Evolutionary conservation across 2,113 vertebrate species (phyloP), one percentile per base, ranked within the genome.

Genomic region (Asarcornis scutulata): DNA sequence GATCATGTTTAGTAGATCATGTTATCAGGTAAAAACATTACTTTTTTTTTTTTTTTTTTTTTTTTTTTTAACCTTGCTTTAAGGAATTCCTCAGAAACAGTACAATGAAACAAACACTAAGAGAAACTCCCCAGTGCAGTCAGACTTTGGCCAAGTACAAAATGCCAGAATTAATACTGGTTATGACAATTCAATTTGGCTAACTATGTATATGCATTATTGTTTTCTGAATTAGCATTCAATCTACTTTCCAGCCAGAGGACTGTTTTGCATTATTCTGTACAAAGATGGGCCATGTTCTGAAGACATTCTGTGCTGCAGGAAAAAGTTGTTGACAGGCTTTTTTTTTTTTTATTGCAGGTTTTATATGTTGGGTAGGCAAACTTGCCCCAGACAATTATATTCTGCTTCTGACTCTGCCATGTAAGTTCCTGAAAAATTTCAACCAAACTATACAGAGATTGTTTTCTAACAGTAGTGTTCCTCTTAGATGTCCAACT

Each of bases 401-500:
- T 16, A 72, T 32, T 14, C 52, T 63, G 46, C 46, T 75, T 74
- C 74, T 91, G 56, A n/a, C 17, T 82, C 60, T 85, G 42, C 36
- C 40, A 40, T 13, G 10, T 23, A 56, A 79, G 14, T 27, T 75
- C 48, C 53, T 9, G 0, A 40, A 55, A 52, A n/a, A 42, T 10
- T 53, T 40, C 53, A 82, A 38, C 7, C 9, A 12, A 72, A 69
- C 26, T 72, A 13, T 8, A 11, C 6, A 34, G 31, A 27, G 11
- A 38, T 17, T 14, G 74, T 85, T 64, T 76, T 42, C n/a, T 63
- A 36, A 55, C 9, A 62, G 64, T 6, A 50, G 9, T 9, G 27
- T 11, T 78, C 56, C n/a, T 84, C 27, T 68, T 59, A 63, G 0
- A 2, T 0, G 0, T 32, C 23, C 74, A 87, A 1, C 29, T 73